Conservation (phyloP, 2,888 invertebrate species). For the Ommatoiulus sabulosus region DNA sequence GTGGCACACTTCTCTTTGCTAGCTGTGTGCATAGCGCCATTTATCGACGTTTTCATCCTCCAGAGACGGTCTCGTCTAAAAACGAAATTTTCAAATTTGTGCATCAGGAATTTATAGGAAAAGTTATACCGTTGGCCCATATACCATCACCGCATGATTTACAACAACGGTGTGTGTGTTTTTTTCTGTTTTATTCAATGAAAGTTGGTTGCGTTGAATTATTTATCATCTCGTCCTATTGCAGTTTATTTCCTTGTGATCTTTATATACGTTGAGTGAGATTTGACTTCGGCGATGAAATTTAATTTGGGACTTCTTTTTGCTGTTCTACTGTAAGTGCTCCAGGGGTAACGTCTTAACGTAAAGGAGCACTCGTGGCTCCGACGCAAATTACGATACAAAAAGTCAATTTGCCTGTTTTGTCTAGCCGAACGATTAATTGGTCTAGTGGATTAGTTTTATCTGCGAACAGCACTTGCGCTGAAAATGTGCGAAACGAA, state of each 20-base stretch:
- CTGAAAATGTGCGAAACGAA: background rate
- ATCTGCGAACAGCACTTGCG: background rate
- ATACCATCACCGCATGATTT: conserved; percentile 23
- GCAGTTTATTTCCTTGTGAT: conserved; percentile 27
- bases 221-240: background rate
- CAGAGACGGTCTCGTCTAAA: background rate
- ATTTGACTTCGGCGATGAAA: conserved; percentile 12
- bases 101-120: conserved; percentile 5
- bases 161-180: background rate
- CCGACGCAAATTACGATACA: conserved; percentile 3
- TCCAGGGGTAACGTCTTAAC: background rate
- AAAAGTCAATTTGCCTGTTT: conserved; percentile 10
- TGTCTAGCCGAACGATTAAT: conserved; percentile 23
- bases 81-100: conserved; percentile 34
- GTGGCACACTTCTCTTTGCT: background rate
- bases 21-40: background rate
- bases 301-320: conserved; percentile 21
- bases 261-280: conserved; percentile 2
- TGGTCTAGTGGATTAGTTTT: background rate
- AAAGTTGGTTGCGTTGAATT: conserved; percentile 15
- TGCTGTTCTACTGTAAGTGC: background rate
- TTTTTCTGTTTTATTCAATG: conserved; percentile 34
- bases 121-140: background rate
- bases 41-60: conserved; percentile 31
- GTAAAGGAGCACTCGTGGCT: background rate